Conservation (phyloP, 2,113 vertebrate genomes). For the Ictidomys tridecemlineatus region DNA sequence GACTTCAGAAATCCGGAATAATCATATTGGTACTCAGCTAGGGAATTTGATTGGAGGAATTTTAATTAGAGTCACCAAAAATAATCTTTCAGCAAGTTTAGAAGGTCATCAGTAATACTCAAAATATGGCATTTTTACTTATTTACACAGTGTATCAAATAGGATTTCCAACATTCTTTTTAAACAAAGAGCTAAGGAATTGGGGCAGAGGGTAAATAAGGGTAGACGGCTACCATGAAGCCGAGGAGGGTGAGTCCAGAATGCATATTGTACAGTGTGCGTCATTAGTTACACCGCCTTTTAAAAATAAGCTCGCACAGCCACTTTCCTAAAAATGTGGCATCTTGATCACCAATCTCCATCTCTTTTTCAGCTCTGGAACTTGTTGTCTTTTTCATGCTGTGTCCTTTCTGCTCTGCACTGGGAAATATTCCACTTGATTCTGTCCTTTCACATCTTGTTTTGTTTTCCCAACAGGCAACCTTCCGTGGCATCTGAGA, state of each 20-base stretch:
- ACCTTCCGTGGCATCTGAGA: neutral
- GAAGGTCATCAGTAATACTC: neutral
- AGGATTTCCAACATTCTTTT: neutral
- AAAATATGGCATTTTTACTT: neutral
- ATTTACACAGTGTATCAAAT: neutral
- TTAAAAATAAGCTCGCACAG: conserved; percentile 59
- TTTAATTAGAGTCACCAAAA: conserved; percentile 15
- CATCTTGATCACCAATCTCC: neutral
- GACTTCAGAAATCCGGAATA: neutral
- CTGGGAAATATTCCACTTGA: neutral
- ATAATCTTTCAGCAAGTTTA: neutral
- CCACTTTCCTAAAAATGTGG: neutral
- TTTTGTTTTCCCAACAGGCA: conserved; percentile 45
- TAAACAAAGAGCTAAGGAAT: neutral
- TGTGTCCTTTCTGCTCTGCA: conserved; percentile 1
- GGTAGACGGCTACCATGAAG: neutral
- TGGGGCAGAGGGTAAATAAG: conserved; percentile 8
- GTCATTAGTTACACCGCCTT: neutral
- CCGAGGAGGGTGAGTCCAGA: neutral
- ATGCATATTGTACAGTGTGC: neutral
- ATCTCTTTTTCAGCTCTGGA: neutral
- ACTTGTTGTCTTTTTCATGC: neutral
- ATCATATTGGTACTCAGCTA: neutral
- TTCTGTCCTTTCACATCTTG: neutral
- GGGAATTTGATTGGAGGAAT: neutral